Evolutionary conservation across 2,888 invertebrate species (phyloP).

Genomic region (Ommatoiulus sabulosus): DNA sequence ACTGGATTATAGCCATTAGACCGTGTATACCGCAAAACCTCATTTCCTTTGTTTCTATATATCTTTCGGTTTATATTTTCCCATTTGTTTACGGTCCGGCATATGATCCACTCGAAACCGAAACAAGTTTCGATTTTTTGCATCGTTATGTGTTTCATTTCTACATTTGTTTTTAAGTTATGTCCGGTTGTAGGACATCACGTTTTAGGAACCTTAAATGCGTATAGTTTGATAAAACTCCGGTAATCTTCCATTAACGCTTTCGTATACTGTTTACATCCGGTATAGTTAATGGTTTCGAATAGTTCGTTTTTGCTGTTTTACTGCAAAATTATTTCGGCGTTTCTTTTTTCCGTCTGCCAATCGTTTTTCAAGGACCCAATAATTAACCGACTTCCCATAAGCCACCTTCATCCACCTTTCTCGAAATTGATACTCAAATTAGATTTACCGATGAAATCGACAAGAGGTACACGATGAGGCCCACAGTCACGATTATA

Average conservation of each 20-base stretch:
- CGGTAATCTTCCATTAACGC: neutral
- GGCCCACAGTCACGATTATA: too few relatives aligned
- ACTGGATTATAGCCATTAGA: neutral
- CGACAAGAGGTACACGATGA: neutral
- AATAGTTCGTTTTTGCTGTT: too few relatives aligned
- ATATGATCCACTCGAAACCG: neutral
- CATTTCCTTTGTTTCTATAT: neutral
- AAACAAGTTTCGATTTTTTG: neutral
- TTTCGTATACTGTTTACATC: neutral
- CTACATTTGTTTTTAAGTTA: neutral
- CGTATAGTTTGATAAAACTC: neutral
- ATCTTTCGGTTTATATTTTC: neutral
- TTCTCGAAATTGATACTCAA: neutral
- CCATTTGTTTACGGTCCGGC: neutral
- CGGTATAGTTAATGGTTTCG: too few relatives aligned
- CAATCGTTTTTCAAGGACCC: too few relatives aligned
- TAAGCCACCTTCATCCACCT: neutral
- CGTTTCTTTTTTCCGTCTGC: too few relatives aligned
- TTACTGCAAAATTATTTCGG: too few relatives aligned
- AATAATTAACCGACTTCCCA: too few relatives aligned
- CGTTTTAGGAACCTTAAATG: neutral
- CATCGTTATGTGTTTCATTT: neutral
- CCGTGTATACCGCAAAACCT: neutral
- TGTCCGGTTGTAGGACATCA: neutral
- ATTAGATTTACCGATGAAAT: neutral